Evolutionary conservation across 2,113 vertebrate genomes (phyloP).

Genomic region (Aplodontia rufa): DNA sequence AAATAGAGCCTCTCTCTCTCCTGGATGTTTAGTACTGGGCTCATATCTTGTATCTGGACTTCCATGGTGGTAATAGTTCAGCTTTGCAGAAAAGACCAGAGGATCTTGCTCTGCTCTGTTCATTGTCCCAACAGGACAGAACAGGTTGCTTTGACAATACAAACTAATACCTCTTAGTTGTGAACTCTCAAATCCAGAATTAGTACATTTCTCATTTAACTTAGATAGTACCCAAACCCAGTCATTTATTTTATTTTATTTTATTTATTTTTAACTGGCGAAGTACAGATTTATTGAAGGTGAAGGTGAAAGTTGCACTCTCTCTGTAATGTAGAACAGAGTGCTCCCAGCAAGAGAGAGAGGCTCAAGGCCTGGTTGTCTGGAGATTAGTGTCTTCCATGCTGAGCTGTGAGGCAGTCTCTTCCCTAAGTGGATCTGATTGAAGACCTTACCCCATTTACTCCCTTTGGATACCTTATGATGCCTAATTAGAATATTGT

Average conservation of each 20-base stretch:
- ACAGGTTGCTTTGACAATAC: neutral
- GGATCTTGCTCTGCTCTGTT: neutral
- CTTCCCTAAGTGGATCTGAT: no score
- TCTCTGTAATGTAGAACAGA: no score
- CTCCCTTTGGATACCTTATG: no score
- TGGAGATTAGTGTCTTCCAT: no score
- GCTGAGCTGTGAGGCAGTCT: no score
- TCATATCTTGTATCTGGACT: neutral
- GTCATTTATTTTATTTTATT: neutral
- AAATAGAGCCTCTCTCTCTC: neutral
- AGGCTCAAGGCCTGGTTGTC: no score
- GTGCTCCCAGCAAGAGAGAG: no score
- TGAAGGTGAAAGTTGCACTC: no score
- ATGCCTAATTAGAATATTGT: no score
- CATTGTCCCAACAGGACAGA: neutral
- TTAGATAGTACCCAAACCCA: neutral
- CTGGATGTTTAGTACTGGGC: neutral
- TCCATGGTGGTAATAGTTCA: neutral
- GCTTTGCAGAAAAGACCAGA: neutral
- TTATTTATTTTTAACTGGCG: no score
- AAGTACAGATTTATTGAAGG: no score
- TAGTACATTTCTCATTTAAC: neutral
- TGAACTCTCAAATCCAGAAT: neutral
- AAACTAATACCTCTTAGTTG: neutral
- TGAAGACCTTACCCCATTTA: no score